Evolutionary conservation across 1,140 invertebrate genomes (phyloP).

Genomic region (Oreohelix idahoensis): DNA sequence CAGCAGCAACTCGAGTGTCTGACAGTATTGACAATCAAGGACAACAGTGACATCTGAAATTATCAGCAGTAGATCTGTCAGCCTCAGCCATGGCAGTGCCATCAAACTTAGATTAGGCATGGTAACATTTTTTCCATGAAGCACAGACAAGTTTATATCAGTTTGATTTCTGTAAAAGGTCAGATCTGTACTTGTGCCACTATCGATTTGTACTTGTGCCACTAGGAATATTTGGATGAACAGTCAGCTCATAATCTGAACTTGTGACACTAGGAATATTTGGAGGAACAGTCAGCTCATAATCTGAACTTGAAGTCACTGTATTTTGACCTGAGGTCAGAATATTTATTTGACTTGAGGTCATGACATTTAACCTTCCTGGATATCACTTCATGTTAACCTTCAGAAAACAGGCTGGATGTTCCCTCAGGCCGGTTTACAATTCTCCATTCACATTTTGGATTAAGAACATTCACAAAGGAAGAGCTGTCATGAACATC

Average conservation of each 20-base stretch:
- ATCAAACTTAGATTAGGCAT: neutral
- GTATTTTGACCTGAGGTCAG: too few species aligned
- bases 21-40: neutral
- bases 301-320: neutral
- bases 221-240: neutral
- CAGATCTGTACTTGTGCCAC: too few species aligned
- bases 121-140: neutral
- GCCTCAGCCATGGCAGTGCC: neutral
- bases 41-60: neutral
- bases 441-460: too few species aligned
- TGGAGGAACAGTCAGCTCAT: neutral
- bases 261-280: too few species aligned
- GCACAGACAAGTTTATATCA: neutral
- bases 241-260: neutral
- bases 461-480: too few species aligned
- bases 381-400: too few species aligned
- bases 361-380: too few species aligned
- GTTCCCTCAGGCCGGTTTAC: too few species aligned
- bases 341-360: too few species aligned
- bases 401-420: too few species aligned
- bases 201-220: too few species aligned
- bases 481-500: too few species aligned
- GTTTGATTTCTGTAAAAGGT: neutral
- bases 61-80: neutral
- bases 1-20: conserved; percentile 22